Evolutionary conservation across 2,113 vertebrate genomes (phyloP), one percentile per base, ranked within the genome.

Genomic region (Desmodus rotundus): DNA sequence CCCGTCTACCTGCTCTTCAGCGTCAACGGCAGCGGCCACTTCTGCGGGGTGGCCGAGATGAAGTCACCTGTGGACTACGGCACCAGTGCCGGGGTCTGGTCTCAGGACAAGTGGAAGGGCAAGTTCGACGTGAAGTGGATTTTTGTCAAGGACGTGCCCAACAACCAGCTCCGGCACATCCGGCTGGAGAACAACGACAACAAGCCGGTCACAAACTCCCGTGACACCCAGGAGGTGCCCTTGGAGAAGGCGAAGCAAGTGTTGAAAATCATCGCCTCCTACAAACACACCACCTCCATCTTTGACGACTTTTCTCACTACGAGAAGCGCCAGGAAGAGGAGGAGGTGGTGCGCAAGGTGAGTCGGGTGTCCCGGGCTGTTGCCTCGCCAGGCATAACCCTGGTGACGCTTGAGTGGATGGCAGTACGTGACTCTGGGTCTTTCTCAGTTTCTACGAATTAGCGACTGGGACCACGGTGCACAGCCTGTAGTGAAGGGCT

Each of bases 81-180:
- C 98, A 99, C 99, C 97, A 99, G 99, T 31, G 99, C 99, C 0
- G 99, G 99, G 28, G 99, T 99, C 97, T 99, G 99, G 99, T 99
- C 99, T 72, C 99, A 99, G 99, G 99, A 99, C 99, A 99, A 99
- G 98, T 99, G 99, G 99, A 99, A 99, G 98, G 99, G 99, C 97
- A 99, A 99, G 98, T 99, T 99, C 78, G 99, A 99, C 0, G 99
- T 99, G 98, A 99, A 99, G 99, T 99, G 99, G 99, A 99, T 99
- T 98, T 99, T 99, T 97, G 99, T 99, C 93, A 99, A 99, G 98
- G 99, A 99, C 81, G 99, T 99, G 98, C 99, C 99, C 97, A 99
- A 99, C 97, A 99, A 99, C 98, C 99, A 99, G 97, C 99, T 99
- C 70, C 99, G 99, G 98, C 99, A 99, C 98, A 99, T 99, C 98